Base-by-base conservation (phyloP, 2,888 invertebrate genomes). In the Argyresthia goedartella region DNA sequence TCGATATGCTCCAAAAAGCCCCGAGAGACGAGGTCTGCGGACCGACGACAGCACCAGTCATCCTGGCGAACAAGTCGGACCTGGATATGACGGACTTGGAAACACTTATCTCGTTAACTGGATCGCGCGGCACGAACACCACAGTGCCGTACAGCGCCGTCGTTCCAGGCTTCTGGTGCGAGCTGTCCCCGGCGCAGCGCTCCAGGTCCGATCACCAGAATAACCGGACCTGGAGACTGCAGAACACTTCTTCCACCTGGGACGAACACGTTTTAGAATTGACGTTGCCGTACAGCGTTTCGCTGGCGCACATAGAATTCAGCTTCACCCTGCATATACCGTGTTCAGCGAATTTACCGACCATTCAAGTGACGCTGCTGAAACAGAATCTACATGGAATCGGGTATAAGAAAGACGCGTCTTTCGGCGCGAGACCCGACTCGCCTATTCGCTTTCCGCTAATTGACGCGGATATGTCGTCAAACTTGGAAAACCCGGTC, bases 131-230 rank as follows among this genome's bases (percentile, higher is more conserved):
- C 15, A 78, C 77, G 35, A 86, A 82, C 56, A 78, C 78, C 8
- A 80, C 87, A 33, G 81, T 87, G 55, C 87, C 87, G 48, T 97
- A 95, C 71, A 92, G 94, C 51, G 95, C 96, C 0, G 96, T 95
- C 13, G 95, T 96, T 3, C 96, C 97, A 0, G 93, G 95, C 4
- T 97, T 96, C 75, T 97, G 97, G 97, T 94, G 93, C 59, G 96
- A 97, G 73, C 89, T 97, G 64, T 95, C 96, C 61, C 96, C 96
- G 58, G 95, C 96, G 6, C 96, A 96, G 69, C 91, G 96, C 54
- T 95, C 96, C 62, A 88, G 97, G 14, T 91, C 95, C 41, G 95
- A 96, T 72, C 95, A 96, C 1, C 96, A 95, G 67, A 92, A 95
- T 64, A 95, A 94, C 6, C 89, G 95, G 58, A 95, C 95, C 0